Conservation (phyloP, 2,888 invertebrate species). For the Phymatocera aterrima region DNA sequence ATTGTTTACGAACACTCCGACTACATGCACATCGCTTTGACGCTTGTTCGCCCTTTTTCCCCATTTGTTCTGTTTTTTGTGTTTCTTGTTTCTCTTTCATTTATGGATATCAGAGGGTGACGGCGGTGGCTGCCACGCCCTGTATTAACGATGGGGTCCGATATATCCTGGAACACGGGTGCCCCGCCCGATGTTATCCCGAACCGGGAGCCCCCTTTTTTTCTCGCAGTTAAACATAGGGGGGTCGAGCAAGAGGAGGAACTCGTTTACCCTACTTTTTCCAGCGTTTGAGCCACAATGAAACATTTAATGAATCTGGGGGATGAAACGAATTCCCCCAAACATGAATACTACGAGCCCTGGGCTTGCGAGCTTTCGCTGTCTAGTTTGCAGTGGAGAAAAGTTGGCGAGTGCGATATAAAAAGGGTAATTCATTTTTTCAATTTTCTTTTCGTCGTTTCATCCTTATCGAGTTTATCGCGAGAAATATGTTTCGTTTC, state of each 20-base stretch:
- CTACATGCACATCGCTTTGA: conserved; percentile 1
- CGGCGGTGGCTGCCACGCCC: conserved; percentile 14
- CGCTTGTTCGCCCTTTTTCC: neutral
- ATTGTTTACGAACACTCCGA: conserved; percentile 4
- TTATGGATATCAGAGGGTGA: conserved; percentile 1
- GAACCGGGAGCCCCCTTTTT: neutral
- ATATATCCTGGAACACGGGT: conserved; percentile 13
- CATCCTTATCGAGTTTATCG: no score
- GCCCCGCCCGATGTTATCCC: neutral
- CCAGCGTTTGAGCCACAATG: conserved; percentile 51
- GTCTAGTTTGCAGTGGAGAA: neutral
- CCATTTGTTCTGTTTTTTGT: neutral
- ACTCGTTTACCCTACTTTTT: conserved; percentile 42
- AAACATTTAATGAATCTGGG: conserved; percentile 56
- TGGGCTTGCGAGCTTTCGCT: neutral
- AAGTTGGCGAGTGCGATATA: neutral
- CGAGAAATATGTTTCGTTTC: no score
- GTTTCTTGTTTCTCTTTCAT: neutral
- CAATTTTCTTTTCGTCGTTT: no score
- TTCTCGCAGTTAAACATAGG: neutral
- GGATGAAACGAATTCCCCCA: conserved; percentile 33
- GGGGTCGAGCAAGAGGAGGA: no score
- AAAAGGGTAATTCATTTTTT: no score
- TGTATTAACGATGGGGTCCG: conserved; percentile 25
- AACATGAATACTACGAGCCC: neutral